Conservation (phyloP, 2,113 vertebrate species). For the Vombatus ursinus region DNA sequence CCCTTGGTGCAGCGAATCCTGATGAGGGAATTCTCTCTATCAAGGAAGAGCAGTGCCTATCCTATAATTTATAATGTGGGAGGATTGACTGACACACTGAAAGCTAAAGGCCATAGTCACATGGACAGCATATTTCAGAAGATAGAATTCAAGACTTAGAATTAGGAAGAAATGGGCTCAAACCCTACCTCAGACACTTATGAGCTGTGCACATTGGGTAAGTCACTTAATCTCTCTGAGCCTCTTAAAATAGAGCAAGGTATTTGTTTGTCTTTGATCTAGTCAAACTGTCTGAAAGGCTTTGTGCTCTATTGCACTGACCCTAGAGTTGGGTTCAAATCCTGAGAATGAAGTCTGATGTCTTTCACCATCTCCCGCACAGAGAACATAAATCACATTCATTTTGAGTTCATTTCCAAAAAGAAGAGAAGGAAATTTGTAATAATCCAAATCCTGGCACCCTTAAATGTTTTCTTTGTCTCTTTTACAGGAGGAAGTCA, state of each 20-base stretch:
- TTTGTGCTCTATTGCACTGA: neutral
- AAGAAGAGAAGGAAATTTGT: neutral
- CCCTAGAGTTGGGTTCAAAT: neutral
- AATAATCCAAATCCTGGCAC: neutral
- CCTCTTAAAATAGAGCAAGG: neutral
- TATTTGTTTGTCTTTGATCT: neutral
- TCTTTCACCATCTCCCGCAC: neutral
- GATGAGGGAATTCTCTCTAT: neutral
- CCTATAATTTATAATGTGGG: neutral
- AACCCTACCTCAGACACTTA: neutral
- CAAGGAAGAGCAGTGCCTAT: neutral
- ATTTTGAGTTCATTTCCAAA: neutral
- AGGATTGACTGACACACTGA: neutral
- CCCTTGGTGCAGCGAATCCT: neutral
- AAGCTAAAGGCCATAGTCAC: neutral
- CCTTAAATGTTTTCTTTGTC: neutral
- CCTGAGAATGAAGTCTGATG: neutral
- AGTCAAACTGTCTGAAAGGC: neutral
- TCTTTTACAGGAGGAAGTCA: slow-evolving; percentile 10
- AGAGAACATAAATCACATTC: neutral
- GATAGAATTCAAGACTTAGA: neutral
- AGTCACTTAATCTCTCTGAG: neutral
- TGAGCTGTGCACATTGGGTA: neutral
- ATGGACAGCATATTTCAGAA: neutral
- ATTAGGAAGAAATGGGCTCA: neutral